Base-by-base conservation (phyloP, 2,113 vertebrate species). In the Lynx canadensis region DNA sequence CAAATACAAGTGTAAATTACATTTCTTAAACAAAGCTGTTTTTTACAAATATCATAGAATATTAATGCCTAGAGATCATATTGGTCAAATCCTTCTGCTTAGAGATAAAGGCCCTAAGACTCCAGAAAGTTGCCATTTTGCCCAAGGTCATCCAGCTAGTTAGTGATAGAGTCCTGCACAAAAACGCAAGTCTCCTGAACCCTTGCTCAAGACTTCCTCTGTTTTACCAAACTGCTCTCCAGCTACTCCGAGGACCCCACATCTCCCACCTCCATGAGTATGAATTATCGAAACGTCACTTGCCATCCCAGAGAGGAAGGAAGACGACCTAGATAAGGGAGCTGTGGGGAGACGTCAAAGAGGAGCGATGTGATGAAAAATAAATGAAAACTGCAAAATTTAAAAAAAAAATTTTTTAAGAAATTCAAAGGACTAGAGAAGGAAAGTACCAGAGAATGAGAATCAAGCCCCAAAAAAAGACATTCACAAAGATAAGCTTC, bases 401-500 rank as follows among this genome's bases (percentile, higher is more conserved):
- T 2, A 12, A 52, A 69, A 94, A 81, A 60, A 48, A 48, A 81
- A 2, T 33, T 52, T 33, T 21, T 69, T n/a, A 69, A 89, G 84
- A 85, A 93, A 93, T 25, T 63, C 65, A 86, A 95, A 94, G 66
- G 57, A 23, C 78, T 89, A 52, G 38, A 82, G 27, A 86, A 94
- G 74, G 87, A 97, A 94, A 86, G 41, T 82, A 57, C 8, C n/a
- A 80, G 29, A 81, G 25, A 81, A 89, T 89, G 84, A 89, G 71
- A 95, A 95, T 81, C 10, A 11, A 45, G 6, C 69, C 50, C 33
- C 33, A 18, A 55, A 93, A 74, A 27, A 33, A 95, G 48, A 92
- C 55, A 89, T 36, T 96, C 45, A 12, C 82, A 31, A 69, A 97
- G 84, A 96, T 95, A 97, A 94, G 65, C 74, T 92, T 81, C 80